Evolutionary conservation across 2,113 vertebrate species (phyloP).

Genomic region (Pseudonaja textilis): DNA sequence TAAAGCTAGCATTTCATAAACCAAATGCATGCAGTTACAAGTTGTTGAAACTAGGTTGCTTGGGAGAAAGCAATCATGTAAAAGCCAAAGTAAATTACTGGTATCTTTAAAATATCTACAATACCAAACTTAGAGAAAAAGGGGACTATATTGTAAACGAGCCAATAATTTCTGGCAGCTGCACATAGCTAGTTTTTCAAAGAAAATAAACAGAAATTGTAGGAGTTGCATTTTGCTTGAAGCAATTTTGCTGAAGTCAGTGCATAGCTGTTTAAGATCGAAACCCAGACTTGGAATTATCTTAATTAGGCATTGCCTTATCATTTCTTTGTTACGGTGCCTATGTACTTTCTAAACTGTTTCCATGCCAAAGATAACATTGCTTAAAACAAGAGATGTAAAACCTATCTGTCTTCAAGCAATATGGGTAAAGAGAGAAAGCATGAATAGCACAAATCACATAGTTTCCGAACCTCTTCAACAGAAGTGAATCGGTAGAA

Average conservation of each 20-base stretch:
- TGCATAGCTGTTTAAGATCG: constrained; percentile 10
- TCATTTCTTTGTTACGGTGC: neutral
- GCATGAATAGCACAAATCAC: neutral
- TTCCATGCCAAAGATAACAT: neutral
- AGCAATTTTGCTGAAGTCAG: constrained; percentile 17
- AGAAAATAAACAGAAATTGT: constrained; percentile 38
- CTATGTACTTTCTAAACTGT: constrained; percentile 8
- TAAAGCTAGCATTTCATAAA: constrained; percentile 25
- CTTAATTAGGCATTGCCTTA: constrained; percentile 10
- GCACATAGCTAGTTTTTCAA: constrained; percentile 1
- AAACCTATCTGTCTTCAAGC: neutral
- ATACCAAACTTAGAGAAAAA: constrained; percentile 1
- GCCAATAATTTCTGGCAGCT: constrained; percentile 45
- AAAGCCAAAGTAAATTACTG: constrained; percentile 52
- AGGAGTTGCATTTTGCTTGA: constrained; percentile 49
- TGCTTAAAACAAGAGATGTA: neutral
- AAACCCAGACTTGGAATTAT: constrained; percentile 20
- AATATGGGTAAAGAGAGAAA: neutral
- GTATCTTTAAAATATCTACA: constrained; percentile 17
- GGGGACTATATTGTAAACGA: neutral
- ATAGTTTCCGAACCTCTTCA: neutral
- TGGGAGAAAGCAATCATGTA: constrained; percentile 37
- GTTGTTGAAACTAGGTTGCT: constrained; percentile 10
- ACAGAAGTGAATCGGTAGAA: neutral
- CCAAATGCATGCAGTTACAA: neutral